Percentiles rank a stretch among this genome's conserved stretches.
phyloP scores from a whole-genome alignment of 1,140 invertebrate species.

The Neodiprion virginianus region DNA sequence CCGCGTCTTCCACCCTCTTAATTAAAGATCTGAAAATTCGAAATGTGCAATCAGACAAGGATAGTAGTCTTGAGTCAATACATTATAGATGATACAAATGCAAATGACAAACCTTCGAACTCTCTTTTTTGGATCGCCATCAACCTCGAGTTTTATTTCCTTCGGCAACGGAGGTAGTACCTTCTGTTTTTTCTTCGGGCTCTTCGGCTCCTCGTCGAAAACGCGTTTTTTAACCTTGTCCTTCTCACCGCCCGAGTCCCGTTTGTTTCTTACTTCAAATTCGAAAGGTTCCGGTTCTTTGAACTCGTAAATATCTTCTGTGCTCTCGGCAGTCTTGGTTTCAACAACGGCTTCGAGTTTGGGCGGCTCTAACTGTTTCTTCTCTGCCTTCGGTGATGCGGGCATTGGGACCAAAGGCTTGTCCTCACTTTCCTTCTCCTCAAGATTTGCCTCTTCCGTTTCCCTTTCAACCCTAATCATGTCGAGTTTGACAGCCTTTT shows the following conservation, averaged over 20 bases:
- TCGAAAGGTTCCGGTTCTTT: slow-evolving; percentile 89
- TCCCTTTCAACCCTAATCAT: slow-evolving; percentile 45
- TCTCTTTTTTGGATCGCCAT: slow-evolving; percentile 43
- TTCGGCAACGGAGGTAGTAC: slow-evolving; percentile 30
- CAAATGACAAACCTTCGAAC: slow-evolving; percentile 25
- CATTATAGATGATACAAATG: no score
- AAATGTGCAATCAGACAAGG: no score
- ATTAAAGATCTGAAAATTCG: slow-evolving; percentile 28
- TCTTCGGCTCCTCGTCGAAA: slow-evolving; percentile 54
- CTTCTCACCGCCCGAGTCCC: slow-evolving; percentile 51
- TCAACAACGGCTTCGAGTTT: slow-evolving; percentile 36
- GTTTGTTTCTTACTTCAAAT: slow-evolving; percentile 71
- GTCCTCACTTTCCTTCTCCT: slow-evolving; percentile 41
- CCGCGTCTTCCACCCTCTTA: slow-evolving; percentile 44
- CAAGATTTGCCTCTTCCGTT: slow-evolving; percentile 39
- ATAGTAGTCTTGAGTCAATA: no score
- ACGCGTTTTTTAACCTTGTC: slow-evolving; percentile 56
- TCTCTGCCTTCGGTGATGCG: slow-evolving; percentile 38
- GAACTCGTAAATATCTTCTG: slow-evolving; percentile 86
- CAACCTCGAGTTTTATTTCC: slow-evolving; percentile 46
- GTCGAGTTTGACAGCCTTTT: slow-evolving; percentile 66
- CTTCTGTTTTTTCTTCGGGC: slow-evolving; percentile 56
- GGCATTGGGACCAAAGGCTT: slow-evolving; percentile 11
- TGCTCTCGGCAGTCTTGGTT: slow-evolving; percentile 48
- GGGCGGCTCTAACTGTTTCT: slow-evolving; percentile 20